Evolutionary conservation across 2,888 invertebrate genomes (phyloP), one percentile per base, ranked within the genome.

Genomic region (Agrotis clavis): DNA sequence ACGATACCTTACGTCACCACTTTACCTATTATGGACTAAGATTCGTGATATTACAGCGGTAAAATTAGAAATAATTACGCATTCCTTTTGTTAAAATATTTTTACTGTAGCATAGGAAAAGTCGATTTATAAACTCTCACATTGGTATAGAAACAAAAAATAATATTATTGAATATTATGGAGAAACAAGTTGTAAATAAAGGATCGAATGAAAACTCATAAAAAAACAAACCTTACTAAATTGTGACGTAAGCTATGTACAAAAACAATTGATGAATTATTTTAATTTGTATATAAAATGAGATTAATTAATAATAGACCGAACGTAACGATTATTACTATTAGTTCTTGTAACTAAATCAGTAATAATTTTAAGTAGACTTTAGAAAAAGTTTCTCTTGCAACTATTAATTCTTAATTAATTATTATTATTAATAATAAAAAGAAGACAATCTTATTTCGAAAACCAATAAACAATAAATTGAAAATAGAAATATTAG

Each of bases 401-500:
- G 92, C 94, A 93, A 93, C 93, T 92, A 92, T 93, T 93, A 91
- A 92, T 92, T 92, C 89, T 91, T 94, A 94, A 93, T 92, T 93
- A 92, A 89, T 91, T 92, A 76, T 76, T 85, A 91, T 91, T 90
- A 91, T 89, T 92, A 91, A 91, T 93, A 88, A 92, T 91, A 90
- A 93, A 89, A 95, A 93, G 87, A 88, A 91, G 86, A 91, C 92
- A 91, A 93, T 89, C 93, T 95, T 92, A 94, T 94, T 95, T 94
- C 93, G 90, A 92, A 94, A 94, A 94, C 93, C 92, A 94, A 94
- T 95, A 94, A 94, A 95, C 95, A 95, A 95, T 94, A 94, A 94
- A 94, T 92, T 93, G 93, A 93, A 94, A 94, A 95, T 95, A 95
- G 95, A 94, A 93, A 92, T 94, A 95, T 93, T 96, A 96, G 95